phyloP scores from a whole-genome alignment of 2,797 vertebrate genomes.

The Acropternis orthonyx region DNA sequence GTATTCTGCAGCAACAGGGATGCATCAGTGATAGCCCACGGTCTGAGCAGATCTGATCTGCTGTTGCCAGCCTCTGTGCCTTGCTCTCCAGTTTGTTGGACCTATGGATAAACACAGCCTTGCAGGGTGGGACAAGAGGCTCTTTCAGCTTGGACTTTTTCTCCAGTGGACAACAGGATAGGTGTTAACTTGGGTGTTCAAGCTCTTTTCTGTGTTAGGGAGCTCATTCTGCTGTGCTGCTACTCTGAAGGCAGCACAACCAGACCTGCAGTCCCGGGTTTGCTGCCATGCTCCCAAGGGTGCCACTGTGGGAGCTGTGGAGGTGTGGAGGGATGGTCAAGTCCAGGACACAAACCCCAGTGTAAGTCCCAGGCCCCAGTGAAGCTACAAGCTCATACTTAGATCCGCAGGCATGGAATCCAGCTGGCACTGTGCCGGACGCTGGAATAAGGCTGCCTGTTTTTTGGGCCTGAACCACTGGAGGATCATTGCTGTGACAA shows the following conservation, averaged over 20 bases:
- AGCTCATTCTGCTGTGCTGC: not conserved
- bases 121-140: not conserved
- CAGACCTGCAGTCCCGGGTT: accelerated
- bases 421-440: not conserved
- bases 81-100: not conserved
- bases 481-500: not conserved
- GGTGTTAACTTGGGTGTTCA: not conserved
- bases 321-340: not conserved
- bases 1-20: not conserved
- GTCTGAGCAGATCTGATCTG: not conserved
- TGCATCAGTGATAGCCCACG: not conserved
- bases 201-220: not conserved
- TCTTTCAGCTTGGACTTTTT: not conserved
- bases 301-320: not conserved
- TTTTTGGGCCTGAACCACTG: not conserved
- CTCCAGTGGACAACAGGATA: not conserved
- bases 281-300: accelerated
- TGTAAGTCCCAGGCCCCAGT: not conserved
- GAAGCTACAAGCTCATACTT: not conserved
- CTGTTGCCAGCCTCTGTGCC: not conserved
- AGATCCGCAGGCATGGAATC: not conserved
- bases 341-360: not conserved
- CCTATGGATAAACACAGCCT: not conserved
- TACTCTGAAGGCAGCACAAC: not conserved
- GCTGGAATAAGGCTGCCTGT: not conserved